These are phyloP conservation scores for Perca fluviatilis DNA, from an alignment of 2,113 vertebrate genomes.

Conservation along the genomic window DNA sequence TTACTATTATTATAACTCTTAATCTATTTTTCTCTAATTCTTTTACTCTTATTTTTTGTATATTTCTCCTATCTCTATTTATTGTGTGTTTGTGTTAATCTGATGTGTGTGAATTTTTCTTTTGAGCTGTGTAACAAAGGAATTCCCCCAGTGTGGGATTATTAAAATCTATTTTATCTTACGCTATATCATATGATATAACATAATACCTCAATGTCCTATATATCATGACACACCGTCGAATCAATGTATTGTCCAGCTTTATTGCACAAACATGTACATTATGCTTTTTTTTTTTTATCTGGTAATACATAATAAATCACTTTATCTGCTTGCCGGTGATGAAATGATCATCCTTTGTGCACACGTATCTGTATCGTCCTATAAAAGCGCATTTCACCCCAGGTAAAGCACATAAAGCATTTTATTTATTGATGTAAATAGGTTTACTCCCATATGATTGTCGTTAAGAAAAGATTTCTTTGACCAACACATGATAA, in stretches of 20 bases:
- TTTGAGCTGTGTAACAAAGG: too few relatives aligned
- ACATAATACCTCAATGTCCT: too few relatives aligned
- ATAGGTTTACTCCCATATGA: conserved; percentile 55
- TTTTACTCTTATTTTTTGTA: too few relatives aligned
- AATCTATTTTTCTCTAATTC: too few relatives aligned
- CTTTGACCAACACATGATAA: conserved; percentile 32
- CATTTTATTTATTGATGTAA: conserved; percentile 52
- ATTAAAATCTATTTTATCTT: neutral
- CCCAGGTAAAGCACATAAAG: conserved; percentile 18
- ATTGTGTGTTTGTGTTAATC: too few relatives aligned
- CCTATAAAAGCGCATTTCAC: conserved; percentile 23
- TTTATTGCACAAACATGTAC: conserved; percentile 70
- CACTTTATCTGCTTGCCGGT: conserved; percentile 3
- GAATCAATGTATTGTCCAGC: conserved; percentile 33
- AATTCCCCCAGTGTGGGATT: too few relatives aligned
- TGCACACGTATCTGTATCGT: neutral
- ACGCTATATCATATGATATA: neutral
- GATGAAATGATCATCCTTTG: neutral
- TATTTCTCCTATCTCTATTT: too few relatives aligned
- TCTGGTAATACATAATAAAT: conserved; percentile 32
- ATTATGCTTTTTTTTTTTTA: conserved; percentile 30
- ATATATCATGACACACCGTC: neutral
- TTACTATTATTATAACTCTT: too few relatives aligned
- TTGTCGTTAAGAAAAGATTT: conserved; percentile 61
- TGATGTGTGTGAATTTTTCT: too few relatives aligned